Evolutionary conservation across 1,140 invertebrate species (phyloP).

Genomic region (Homalodisca vitripennis): DNA sequence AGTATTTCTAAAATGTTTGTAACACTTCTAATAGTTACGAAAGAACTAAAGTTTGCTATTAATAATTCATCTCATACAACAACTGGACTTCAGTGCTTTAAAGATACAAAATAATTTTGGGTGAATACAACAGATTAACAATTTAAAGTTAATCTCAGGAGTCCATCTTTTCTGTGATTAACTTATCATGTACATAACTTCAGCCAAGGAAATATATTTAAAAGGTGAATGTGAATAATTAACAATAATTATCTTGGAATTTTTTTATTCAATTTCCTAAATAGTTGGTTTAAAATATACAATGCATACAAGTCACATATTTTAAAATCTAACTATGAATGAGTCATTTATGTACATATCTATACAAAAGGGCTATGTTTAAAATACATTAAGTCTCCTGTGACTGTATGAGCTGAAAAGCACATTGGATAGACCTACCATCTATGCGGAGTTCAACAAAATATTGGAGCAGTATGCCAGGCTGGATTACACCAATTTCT

Average conservation of each 20-base stretch:
- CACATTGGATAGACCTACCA: slow-evolving; percentile 12
- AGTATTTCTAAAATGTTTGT: too few relatives aligned
- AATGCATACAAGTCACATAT: slow-evolving; percentile 33
- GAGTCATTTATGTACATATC: slow-evolving; percentile 25
- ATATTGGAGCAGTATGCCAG: too few relatives aligned
- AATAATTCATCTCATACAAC: too few relatives aligned
- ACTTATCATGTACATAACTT: not conserved
- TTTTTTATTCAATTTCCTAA: slow-evolving; percentile 34
- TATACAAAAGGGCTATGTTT: slow-evolving; percentile 33
- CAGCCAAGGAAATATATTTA: not conserved
- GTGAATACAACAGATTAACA: not conserved
- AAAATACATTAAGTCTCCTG: slow-evolving; percentile 34
- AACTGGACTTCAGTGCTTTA: not conserved
- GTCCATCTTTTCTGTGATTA: not conserved
- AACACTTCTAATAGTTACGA: too few relatives aligned
- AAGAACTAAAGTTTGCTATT: too few relatives aligned
- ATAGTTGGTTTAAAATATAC: slow-evolving; percentile 35
- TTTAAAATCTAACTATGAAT: slow-evolving; percentile 34
- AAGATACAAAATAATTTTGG: not conserved
- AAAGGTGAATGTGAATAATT: not conserved
- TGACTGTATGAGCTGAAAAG: not conserved
- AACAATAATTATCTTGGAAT: not conserved
- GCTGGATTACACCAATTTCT: too few relatives aligned
- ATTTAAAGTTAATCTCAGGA: not conserved
- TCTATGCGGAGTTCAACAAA: slow-evolving; percentile 11